Percentiles rank a stretch among this genome's conserved stretches.
These are phyloP conservation scores for Drosophila longiperda DNA, from an alignment of 2,888 invertebrate species.

Conservation along the genomic window DNA sequence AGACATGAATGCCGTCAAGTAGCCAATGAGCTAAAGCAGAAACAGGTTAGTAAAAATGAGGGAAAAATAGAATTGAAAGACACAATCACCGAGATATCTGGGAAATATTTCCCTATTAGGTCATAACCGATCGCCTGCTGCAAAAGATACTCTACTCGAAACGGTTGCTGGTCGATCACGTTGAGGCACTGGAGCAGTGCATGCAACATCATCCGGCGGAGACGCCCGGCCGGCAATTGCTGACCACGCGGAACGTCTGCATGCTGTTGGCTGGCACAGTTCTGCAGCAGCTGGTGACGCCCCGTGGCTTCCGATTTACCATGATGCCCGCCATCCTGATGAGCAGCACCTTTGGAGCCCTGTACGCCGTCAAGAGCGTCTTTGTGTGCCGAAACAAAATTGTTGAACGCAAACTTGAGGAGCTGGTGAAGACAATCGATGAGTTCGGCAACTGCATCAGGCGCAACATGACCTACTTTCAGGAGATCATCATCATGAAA, in stretches of 20 bases:
- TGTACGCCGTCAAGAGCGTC: conserved; percentile 79
- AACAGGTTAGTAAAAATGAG: conserved; percentile 69
- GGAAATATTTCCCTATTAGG: conserved; percentile 46
- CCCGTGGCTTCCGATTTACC: conserved; percentile 71
- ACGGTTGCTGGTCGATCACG: conserved; percentile 83
- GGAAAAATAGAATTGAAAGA: conserved; percentile 16
- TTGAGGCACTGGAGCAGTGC: conserved; percentile 83
- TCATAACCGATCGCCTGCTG: conserved; percentile 73
- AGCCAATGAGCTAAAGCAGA: conserved; percentile 81
- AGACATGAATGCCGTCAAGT: conserved; percentile 55
- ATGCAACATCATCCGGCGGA: conserved; percentile 46
- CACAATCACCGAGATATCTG: conserved; percentile 1
- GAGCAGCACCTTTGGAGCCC: conserved; percentile 77
- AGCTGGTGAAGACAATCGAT: conserved; percentile 82
- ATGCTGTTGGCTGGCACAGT: conserved; percentile 76
- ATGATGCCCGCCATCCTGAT: conserved; percentile 77
- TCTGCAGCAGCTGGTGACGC: conserved; percentile 79
- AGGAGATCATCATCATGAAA: conserved; percentile 83
- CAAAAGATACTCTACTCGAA: conserved; percentile 83
- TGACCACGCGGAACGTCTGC: conserved; percentile 78
- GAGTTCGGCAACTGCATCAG: conserved; percentile 84
- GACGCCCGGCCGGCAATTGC: conserved; percentile 53
- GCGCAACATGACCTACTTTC: conserved; percentile 84
- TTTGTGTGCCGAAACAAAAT: conserved; percentile 83
- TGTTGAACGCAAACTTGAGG: conserved; percentile 80